These are phyloP conservation scores for Rhamnusium bicolor DNA, from an alignment of 2,888 invertebrate species.

Conservation along the genomic window DNA sequence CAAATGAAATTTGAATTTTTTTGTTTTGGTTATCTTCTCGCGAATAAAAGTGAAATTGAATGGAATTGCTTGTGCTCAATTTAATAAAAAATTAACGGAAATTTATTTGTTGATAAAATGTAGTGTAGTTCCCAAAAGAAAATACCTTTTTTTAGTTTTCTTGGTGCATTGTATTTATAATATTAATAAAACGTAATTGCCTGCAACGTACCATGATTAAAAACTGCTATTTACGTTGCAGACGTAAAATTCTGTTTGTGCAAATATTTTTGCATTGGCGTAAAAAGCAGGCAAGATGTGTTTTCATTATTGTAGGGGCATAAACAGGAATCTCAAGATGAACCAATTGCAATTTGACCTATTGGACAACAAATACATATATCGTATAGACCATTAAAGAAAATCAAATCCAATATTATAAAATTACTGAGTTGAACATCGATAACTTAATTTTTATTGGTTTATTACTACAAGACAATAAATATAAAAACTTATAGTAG, in stretches of 20 bases:
- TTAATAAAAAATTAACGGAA: too few relatives aligned
- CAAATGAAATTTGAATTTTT: too few relatives aligned
- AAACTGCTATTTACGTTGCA: constrained; percentile 34
- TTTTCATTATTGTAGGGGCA: too few relatives aligned
- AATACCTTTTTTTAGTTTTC: too few relatives aligned
- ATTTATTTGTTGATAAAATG: too few relatives aligned
- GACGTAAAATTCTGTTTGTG: background rate
- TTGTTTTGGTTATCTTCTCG: too few relatives aligned
- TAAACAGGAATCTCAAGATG: background rate
- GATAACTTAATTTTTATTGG: background rate
- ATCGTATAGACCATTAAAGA: background rate
- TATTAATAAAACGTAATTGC: constrained; percentile 23
- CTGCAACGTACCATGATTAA: constrained; percentile 39
- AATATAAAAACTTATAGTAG: background rate
- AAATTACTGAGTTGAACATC: background rate
- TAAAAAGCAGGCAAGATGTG: background rate
- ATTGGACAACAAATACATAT: background rate
- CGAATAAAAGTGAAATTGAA: too few relatives aligned
- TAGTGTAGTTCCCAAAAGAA: too few relatives aligned
- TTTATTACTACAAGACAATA: background rate
- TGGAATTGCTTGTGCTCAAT: too few relatives aligned
- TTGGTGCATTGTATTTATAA: background rate
- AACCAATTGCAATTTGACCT: background rate
- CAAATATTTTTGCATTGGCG: background rate
- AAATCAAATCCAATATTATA: background rate